Evolutionary conservation across 2,888 invertebrate genomes (phyloP).

Genomic region (Hydriomena furcata): DNA sequence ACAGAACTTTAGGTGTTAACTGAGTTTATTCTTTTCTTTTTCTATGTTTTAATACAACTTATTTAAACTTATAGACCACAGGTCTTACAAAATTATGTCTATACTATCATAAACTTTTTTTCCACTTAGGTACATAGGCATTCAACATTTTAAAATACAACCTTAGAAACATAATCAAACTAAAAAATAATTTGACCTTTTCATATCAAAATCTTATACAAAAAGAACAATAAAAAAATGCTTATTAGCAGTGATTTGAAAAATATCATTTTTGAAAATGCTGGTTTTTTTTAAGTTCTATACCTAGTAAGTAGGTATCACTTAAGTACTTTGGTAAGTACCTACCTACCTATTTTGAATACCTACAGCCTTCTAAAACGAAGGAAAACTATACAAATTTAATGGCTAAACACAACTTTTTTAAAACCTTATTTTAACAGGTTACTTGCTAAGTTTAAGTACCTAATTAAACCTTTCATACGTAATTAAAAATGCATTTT

Average conservation of each 20-base stretch:
- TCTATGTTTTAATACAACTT: conserved; percentile 36
- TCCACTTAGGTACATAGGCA: neutral
- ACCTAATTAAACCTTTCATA: conserved; percentile 3
- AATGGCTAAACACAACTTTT: no score
- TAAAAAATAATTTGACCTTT: neutral
- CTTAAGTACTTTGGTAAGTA: no score
- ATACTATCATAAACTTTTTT: conserved; percentile 21
- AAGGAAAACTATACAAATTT: conserved; percentile 25
- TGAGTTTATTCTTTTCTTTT: conserved; percentile 39
- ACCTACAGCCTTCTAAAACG: conserved; percentile 40
- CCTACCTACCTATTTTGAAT: neutral
- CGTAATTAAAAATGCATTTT: conserved; percentile 23
- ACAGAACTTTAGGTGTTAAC: conserved; percentile 7
- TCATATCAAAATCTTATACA: no score
- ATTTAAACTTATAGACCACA: conserved; percentile 72
- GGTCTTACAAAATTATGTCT: conserved; percentile 61
- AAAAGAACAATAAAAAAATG: conserved; percentile 3
- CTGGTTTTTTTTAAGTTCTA: neutral
- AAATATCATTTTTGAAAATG: neutral
- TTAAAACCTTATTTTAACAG: conserved; percentile 11
- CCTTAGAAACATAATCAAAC: neutral
- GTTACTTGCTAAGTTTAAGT: neutral
- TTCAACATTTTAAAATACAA: neutral
- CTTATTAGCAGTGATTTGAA: conserved; percentile 10
- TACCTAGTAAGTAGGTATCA: no score